Conservation (phyloP, 2,113 vertebrate genomes). For the Paracanthobrama guichenoti region DNA sequence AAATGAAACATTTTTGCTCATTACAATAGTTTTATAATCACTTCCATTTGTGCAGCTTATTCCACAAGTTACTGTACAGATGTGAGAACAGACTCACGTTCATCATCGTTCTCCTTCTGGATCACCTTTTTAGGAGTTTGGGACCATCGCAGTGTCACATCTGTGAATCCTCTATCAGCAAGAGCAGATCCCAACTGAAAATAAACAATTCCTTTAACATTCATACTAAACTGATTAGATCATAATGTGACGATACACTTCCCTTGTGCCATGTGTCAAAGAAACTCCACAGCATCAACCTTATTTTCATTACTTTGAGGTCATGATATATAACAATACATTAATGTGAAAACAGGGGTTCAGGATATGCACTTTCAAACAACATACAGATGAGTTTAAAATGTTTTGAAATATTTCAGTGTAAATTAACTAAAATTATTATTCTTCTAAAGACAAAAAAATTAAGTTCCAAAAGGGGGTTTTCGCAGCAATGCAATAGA, state of each 20-base stretch:
- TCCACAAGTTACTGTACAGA: background rate
- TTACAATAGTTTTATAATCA: background rate
- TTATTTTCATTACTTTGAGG: too few species aligned
- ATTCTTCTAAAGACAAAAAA: too few species aligned
- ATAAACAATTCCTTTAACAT: too few species aligned
- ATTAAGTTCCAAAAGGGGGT: too few species aligned
- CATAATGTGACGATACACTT: background rate
- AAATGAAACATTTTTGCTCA: background rate
- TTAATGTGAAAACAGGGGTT: too few species aligned
- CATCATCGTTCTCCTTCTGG: background rate
- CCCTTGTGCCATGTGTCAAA: background rate
- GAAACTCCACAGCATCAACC: too few species aligned
- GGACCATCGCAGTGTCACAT: background rate
- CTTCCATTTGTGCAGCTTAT: background rate
- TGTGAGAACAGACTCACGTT: background rate
- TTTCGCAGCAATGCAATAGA: too few species aligned
- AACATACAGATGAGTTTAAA: too few species aligned
- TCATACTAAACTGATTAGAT: background rate
- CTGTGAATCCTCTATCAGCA: background rate
- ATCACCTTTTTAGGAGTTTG: background rate
- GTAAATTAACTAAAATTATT: too few species aligned
- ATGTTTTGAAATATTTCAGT: too few species aligned
- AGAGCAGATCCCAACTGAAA: background rate
- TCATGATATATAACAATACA: too few species aligned
- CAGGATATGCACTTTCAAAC: too few species aligned